Evolutionary conservation across 2,113 vertebrate genomes (phyloP).

Genomic region (Pandion haliaetus): DNA sequence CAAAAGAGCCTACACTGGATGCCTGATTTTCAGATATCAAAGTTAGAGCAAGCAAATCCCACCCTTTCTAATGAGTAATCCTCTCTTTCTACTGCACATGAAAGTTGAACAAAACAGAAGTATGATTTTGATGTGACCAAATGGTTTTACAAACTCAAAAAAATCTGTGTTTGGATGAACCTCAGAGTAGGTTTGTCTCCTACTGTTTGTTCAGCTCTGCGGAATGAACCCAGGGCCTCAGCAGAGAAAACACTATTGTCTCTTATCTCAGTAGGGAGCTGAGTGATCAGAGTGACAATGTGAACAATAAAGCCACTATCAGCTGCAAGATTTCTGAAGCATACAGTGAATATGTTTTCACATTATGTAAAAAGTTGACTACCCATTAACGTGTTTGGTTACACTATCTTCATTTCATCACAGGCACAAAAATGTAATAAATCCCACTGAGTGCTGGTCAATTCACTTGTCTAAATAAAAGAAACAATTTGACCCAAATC

Average conservation of each 20-base stretch:
- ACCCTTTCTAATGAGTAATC: neutral
- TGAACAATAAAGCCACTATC: neutral
- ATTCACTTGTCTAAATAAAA: neutral
- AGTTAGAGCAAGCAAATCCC: neutral
- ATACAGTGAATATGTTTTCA: neutral
- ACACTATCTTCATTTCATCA: neutral
- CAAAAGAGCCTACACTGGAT: neutral
- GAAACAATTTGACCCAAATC: neutral
- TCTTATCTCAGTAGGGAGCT: neutral
- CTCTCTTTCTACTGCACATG: neutral
- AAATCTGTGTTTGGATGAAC: neutral
- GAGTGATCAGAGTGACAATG: neutral
- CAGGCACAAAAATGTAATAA: neutral
- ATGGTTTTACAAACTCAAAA: neutral
- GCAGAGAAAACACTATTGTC: neutral
- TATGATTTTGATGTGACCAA: neutral
- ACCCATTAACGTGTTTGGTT: neutral
- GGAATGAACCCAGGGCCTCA: neutral
- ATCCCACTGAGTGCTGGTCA: neutral
- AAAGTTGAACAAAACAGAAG: neutral
- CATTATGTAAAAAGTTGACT: neutral
- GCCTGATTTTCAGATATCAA: neutral
- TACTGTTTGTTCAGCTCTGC: neutral
- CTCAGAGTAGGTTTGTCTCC: neutral
- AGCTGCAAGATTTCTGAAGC: neutral